Evolutionary conservation across 2,113 vertebrate genomes (phyloP).

Genomic region (Gnathochromis pfefferi): DNA sequence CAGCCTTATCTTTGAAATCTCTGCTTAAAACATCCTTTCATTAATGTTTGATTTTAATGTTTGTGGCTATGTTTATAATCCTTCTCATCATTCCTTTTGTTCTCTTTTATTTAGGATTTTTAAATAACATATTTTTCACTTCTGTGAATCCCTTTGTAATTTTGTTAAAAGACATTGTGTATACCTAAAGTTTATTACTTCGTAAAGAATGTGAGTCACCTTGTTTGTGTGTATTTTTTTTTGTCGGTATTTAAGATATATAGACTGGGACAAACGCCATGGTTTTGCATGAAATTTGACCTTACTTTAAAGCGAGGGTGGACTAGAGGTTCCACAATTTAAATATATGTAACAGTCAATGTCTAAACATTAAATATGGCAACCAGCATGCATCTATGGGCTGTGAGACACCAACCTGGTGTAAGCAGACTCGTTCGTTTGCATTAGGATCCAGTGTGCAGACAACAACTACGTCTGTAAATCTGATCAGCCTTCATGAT

Average conservation of each 20-base stretch:
- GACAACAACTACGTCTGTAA: neutral
- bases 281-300: neutral
- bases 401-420: neutral
- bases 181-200: neutral
- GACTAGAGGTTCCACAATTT: neutral
- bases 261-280: neutral
- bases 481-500: neutral
- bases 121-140: neutral
- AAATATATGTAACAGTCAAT: neutral
- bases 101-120: neutral
- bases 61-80: neutral
- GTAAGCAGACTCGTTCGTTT: neutral
- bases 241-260: rapidly evolving
- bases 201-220: too few species aligned
- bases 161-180: neutral
- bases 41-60: neutral
- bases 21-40: neutral
- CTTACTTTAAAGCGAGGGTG: neutral
- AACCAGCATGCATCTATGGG: neutral
- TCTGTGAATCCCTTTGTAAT: neutral
- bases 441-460: neutral
- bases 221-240: neutral
- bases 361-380: neutral
- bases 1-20: neutral
- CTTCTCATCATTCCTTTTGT: neutral